Conservation (phyloP, 2,888 invertebrate species). For the Epirrita christyi region DNA sequence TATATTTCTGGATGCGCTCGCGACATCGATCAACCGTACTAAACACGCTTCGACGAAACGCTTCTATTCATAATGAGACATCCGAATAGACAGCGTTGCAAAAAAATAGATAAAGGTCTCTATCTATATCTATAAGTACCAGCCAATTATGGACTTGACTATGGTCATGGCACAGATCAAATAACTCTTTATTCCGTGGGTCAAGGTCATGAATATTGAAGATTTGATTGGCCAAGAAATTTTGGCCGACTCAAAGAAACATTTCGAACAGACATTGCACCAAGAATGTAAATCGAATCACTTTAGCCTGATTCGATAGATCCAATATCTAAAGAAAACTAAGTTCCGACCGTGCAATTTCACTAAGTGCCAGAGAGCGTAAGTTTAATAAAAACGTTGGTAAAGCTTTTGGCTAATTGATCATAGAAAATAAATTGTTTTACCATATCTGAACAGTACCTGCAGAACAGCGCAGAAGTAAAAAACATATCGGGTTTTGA, state of each 20-base stretch:
- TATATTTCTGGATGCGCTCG: conserved; percentile 4
- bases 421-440: neutral
- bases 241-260: neutral
- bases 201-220: too few relatives aligned
- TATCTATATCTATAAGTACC: too few relatives aligned
- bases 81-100: neutral
- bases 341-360: conserved; percentile 31
- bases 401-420: conserved; percentile 23
- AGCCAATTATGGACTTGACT: too few relatives aligned
- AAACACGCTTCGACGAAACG: conserved; percentile 1
- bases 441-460: neutral
- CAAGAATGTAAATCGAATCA: conserved; percentile 34
- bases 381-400: conserved; percentile 9
- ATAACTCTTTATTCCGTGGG: too few relatives aligned
- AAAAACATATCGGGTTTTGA: neutral
- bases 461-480: neutral
- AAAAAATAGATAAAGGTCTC: neutral
- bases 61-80: neutral
- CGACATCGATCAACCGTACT: conserved; percentile 5
- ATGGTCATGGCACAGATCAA: too few relatives aligned
- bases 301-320: conserved; percentile 52
- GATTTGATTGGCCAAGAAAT: too few relatives aligned
- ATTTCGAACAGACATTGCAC: conserved; percentile 26
- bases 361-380: conserved; percentile 29
- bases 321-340: conserved; percentile 25